phyloP scores from a whole-genome alignment of 2,797 vertebrate genomes.

The Microctenopoma stevenorrisi region DNA sequence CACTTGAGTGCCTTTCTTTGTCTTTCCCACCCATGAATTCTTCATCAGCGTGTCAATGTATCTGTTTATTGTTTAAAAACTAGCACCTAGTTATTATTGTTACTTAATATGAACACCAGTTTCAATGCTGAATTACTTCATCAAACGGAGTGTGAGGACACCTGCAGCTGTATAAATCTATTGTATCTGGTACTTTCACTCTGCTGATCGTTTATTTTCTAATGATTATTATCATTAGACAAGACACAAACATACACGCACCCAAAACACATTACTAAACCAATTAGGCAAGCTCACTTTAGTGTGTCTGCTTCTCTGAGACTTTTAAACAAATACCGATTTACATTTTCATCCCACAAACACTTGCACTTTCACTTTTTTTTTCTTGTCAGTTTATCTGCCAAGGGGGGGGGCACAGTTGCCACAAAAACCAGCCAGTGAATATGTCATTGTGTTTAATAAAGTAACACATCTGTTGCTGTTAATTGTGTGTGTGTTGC shows the following conservation, averaged over 20 bases:
- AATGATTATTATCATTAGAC: constrained; percentile 17
- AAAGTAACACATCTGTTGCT: constrained; percentile 73
- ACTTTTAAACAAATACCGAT: constrained; percentile 27
- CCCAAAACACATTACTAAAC: constrained; percentile 22
- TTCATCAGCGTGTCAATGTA: background rate
- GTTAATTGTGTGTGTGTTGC: constrained; percentile 74
- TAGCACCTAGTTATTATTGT: constrained; percentile 6
- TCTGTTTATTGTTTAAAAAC: constrained; percentile 3
- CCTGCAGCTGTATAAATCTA: constrained; percentile 5
- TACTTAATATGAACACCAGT: constrained; percentile 12
- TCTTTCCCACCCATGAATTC: background rate
- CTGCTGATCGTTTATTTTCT: constrained; percentile 18
- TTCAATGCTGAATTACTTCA: constrained; percentile 2
- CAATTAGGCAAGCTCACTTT: constrained; percentile 31
- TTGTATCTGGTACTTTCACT: constrained; percentile 9
- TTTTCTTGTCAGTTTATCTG: constrained; percentile 29
- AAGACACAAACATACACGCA: constrained; percentile 7
- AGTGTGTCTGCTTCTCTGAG: constrained; percentile 23
- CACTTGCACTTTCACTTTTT: constrained; percentile 13
- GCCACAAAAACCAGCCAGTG: constrained; percentile 61
- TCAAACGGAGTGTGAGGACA: constrained; percentile 18
- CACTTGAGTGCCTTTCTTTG: background rate
- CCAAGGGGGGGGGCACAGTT: constrained; percentile 50
- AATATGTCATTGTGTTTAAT: constrained; percentile 42
- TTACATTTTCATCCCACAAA: constrained; percentile 36